These are phyloP conservation scores for Lysandra bellargus DNA, from an alignment of 2,888 invertebrate species.

Conservation along the genomic window DNA sequence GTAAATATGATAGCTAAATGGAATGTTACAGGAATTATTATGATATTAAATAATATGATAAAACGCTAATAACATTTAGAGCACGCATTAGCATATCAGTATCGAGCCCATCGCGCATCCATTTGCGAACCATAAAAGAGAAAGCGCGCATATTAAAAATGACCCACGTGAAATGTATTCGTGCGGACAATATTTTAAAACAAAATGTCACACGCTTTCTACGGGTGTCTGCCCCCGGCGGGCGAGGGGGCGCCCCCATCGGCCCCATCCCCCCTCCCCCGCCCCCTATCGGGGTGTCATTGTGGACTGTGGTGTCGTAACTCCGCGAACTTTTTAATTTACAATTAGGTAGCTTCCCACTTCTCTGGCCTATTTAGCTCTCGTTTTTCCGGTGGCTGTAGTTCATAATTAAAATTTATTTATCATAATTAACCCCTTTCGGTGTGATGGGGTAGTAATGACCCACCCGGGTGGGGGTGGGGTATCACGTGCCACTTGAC, in stretches of 20 bases:
- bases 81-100: conserved; percentile 25
- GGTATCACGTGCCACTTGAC: conserved; percentile 17
- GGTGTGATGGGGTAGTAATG: neutral
- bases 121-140: conserved; percentile 52
- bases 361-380: conserved; percentile 80
- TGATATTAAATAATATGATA: neutral
- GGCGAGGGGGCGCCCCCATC: conserved; percentile 43
- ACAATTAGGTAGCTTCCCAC: conserved; percentile 81
- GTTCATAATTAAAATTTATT: conserved; percentile 77
- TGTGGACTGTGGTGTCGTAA: conserved; percentile 81
- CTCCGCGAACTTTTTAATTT: conserved; percentile 81
- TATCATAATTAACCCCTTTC: conserved; percentile 63
- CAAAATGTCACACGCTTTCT: conserved; percentile 80
- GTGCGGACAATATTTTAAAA: conserved; percentile 80
- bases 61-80: neutral
- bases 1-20: neutral
- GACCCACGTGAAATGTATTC: conserved; percentile 77
- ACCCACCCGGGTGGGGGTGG: neutral
- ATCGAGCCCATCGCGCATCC: conserved; percentile 38
- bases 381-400: conserved; percentile 75
- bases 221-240: conserved; percentile 67
- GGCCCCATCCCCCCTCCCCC: conserved; percentile 48
- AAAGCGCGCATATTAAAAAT: conserved; percentile 72
- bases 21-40: neutral
- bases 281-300: conserved; percentile 69